Evolutionary conservation across 2,797 vertebrate genomes (phyloP), one percentile per base, ranked within the genome.

Genomic region (Craterocephalus amniculus): DNA sequence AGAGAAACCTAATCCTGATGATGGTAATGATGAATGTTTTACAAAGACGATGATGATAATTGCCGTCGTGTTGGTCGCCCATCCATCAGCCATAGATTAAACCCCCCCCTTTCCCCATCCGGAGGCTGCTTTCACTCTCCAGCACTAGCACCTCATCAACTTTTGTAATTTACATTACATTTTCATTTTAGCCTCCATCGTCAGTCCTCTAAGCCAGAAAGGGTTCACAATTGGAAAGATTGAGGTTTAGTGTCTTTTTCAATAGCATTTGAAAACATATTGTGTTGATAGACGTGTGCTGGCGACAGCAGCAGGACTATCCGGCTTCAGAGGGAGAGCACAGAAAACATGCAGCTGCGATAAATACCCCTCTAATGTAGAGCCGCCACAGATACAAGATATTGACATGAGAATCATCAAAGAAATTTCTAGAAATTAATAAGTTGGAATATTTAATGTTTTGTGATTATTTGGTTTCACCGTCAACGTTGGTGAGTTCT

Each of bases 11-110:
- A 80, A 85, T 77, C 78, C 79, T 85, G 83, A 88, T 89, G 89
- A 83, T 74, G 71, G 76, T 87, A 75, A 88, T 93, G 89, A 90
- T 87, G 77, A 87, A 91, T 91, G 88, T 86, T 92, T 92, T 86
- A 87, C 82, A 76, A 78, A 81, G 86, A 88, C 81, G 88, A 88
- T 91, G 89, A 87, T 82, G 83, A 88, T 92, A 83, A 92, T 92
- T 84, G 83, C 72, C 54, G 76, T 64, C 61, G 70, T 83, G 76
- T 79, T 84, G 67, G 74, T 82, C 73, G 68, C 74, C 32, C 72
- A 84, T 86, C 85, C 79, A 85, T 91, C 89, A 90, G 73, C 87
- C 87, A 76, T 20, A 72, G 76, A 88, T 88, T 74, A 82, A 89
- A 81, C 74, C 70, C 63, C 82, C 80, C 60, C 32, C 8, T 75